These are phyloP conservation scores for Cryptotis parvus DNA, from an alignment of 2,113 vertebrate genomes.

Conservation along the genomic window DNA sequence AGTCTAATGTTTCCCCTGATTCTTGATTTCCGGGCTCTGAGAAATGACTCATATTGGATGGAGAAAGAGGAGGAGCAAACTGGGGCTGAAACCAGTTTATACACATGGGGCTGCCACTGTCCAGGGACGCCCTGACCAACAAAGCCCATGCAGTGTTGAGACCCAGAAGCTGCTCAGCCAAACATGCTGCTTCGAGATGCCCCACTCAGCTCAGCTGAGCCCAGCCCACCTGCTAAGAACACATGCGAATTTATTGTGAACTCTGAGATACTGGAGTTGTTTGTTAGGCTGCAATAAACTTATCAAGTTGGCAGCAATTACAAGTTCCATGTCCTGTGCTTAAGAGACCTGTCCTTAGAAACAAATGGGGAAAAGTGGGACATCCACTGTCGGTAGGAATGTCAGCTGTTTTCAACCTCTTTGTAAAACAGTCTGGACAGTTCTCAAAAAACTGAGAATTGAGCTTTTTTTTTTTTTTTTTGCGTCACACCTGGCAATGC, in stretches of 20 bases:
- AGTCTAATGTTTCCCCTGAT: not conserved
- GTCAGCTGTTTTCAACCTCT: too few relatives aligned
- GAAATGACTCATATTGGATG: not conserved
- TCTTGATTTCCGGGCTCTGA: not conserved
- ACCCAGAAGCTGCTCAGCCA: not conserved
- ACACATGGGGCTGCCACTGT: not conserved
- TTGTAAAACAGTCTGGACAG: too few relatives aligned
- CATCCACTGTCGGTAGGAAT: too few relatives aligned
- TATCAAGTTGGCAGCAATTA: not conserved
- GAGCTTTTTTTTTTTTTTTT: too few relatives aligned
- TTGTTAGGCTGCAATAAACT: not conserved
- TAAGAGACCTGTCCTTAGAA: too few relatives aligned
- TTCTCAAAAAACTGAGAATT: too few relatives aligned
- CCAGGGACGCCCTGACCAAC: not conserved
- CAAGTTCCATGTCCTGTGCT: not conserved
- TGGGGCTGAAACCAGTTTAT: not conserved
- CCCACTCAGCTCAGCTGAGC: not conserved
- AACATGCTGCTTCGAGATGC: not conserved
- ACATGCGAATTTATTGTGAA: fast-evolving
- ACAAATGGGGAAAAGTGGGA: too few relatives aligned
- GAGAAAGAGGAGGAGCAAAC: not conserved
- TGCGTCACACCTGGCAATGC: too few relatives aligned
- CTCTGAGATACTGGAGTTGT: not conserved
- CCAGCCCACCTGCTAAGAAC: not conserved
- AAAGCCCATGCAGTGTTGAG: not conserved